Evolutionary conservation across 1,140 invertebrate species (phyloP), one percentile per base, ranked within the genome.

Genomic region (Homalodisca vitripennis): DNA sequence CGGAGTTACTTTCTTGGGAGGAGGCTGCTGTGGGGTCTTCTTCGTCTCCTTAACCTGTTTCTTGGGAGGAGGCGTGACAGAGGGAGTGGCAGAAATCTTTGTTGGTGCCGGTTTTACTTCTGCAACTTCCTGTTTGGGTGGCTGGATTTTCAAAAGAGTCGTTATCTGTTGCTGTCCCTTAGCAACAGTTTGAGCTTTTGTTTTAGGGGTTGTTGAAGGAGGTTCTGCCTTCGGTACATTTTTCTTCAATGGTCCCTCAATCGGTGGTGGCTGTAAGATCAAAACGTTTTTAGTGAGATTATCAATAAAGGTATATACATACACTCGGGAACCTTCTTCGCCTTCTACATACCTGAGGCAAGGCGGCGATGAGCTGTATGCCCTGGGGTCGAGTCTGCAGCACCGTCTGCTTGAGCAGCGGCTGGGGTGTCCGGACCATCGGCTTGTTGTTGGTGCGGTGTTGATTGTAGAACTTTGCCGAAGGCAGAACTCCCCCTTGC

Each of bases 51-150:
- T 66, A 17, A 24, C 41, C 46, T 20, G n/a, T 46, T 66, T 31
- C 63, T 66, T 60, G 27, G 3, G 22, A 60, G 29, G 68, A 85
- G 6, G 34, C 17, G 6, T 41, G 34, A 41, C 55, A 26, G 51
- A 12, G 10, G 51, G 22, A 12, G 24, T 26, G 6, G 6, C 6
- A 22, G 22, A 26, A 24, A 24, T 66, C 63, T 47, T 66, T 47
- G 22, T 1, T n/a, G 62, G 27, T 22, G 32, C 26, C 32, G 63
- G 63, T 24, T 66, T 66, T 6, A 34, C 22, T 27, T 66, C 63
- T 24, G 20, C 20, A 6, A 34, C 32, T 22, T 66, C 63, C 17
- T 60, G 55, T n/a, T 30, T 60, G 3, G 41, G 1, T 27, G 46
- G 63, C 14, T 66, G 63, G 2, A 47, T 34, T 47, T 66, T 66